A percentile compares a stretch with the other conserved stretches of the same genome.
Conservation (phyloP, 1,140 invertebrate genomes). For the Notospermus geniculatus region DNA sequence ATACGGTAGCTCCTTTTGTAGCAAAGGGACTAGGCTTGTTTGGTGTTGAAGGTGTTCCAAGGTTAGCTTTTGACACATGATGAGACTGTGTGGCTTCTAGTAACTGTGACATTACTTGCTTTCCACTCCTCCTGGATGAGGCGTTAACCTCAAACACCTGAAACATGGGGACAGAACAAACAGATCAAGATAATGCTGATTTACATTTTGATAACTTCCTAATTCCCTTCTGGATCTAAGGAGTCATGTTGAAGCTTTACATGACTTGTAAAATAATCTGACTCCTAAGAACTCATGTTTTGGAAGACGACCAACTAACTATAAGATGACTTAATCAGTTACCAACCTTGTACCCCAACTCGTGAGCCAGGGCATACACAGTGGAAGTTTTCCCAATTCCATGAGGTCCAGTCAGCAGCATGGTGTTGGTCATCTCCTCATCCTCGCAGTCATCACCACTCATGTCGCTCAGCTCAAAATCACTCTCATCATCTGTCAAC, state of each 20-base stretch:
- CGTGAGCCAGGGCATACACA: constrained; percentile 84
- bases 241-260: too few species aligned
- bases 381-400: constrained; percentile 86
- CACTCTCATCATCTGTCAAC: constrained; percentile 44
- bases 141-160: constrained; percentile 92
- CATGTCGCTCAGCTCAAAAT: constrained; percentile 41
- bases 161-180: constrained; percentile 31
- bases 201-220: too few species aligned
- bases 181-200: too few species aligned
- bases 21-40: background rate
- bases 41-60: constrained; percentile 17
- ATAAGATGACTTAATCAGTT: too few species aligned
- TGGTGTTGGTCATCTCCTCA: constrained; percentile 63
- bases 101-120: constrained; percentile 75
- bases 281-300: too few species aligned
- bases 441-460: constrained; percentile 45
- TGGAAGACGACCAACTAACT: too few species aligned
- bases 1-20: constrained; percentile 49
- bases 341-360: constrained; percentile 70
- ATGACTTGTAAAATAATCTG: too few species aligned
- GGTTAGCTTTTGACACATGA: constrained; percentile 48
- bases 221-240: too few species aligned
- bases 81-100: constrained; percentile 91
- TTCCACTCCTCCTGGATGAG: constrained; percentile 77
- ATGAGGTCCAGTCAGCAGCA: constrained; percentile 75